These are phyloP conservation scores for Conus betulinus DNA, from an alignment of 1,140 invertebrate genomes.

Conservation along the genomic window DNA sequence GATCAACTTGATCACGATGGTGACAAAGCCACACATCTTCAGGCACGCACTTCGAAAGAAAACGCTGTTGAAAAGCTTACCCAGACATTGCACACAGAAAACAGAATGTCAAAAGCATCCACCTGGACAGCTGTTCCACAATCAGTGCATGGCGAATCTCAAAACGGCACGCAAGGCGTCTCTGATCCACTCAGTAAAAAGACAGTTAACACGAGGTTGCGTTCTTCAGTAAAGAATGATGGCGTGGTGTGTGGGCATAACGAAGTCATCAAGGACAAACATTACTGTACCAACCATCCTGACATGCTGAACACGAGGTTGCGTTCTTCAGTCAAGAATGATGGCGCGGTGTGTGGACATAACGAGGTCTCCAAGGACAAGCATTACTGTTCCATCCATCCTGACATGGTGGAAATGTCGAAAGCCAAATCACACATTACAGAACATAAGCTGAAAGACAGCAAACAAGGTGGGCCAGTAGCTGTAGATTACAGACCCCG, in stretches of 20 bases:
- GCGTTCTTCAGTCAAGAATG: too few relatives aligned
- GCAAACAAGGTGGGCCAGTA: not conserved
- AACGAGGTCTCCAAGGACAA: not conserved
- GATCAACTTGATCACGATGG: not conserved
- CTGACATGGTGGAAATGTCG: not conserved
- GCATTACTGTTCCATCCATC: not conserved
- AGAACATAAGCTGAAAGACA: not conserved
- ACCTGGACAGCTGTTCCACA: not conserved
- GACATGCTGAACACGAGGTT: not conserved
- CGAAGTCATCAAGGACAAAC: not conserved
- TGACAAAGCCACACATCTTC: not conserved
- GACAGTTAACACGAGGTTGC: not conserved
- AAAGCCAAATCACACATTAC: not conserved
- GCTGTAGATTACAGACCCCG: not conserved
- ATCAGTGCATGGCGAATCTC: not conserved
- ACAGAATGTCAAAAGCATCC: not conserved
- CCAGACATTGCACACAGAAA: not conserved
- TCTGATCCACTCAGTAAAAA: not conserved
- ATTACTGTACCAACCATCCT: not conserved
- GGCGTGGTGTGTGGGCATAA: not conserved
- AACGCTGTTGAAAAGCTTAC: not conserved
- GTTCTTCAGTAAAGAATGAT: not conserved
- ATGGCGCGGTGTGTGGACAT: not conserved
- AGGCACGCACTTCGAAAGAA: not conserved
- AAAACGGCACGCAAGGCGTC: not conserved